Evolutionary conservation across 2,888 invertebrate genomes (phyloP), one percentile per base, ranked within the genome.

Genomic region (Pristionchus arcanus): DNA sequence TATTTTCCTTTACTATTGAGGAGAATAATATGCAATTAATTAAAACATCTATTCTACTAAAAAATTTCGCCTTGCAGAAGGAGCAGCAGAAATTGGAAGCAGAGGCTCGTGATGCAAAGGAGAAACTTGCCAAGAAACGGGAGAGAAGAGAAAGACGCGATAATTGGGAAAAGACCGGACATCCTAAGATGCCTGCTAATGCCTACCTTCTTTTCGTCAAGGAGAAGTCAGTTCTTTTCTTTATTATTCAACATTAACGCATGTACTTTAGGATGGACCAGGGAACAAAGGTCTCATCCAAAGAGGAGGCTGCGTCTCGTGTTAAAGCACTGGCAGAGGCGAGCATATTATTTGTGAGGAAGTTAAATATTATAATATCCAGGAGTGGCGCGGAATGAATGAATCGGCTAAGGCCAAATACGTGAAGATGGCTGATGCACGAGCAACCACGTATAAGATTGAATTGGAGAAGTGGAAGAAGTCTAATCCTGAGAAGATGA

Each of bases 191-290:
- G 19, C 90, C 91, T 21, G 21, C 87, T 7, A 89, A 28, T 49
- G 88, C 74, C 28, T 84, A 81, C 28, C n/a, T 66, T n/a, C 87
- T 90, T 2, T 91, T 90, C 68, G 49, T 91, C 21, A 90, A 91
- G 86, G 88, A 91, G 37, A 86, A 90, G 77, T 88, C 0, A 28
- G 74, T 28, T n/a, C 19, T 42, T 87, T 53, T 34, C 66, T 86
- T 66, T 63, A 53, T 53, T 55, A 13, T 25, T 21, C 49, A n/a
- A 25, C 9, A 77, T 74, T 25, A 42, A 25, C 0, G 42, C 7
- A 49, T 49, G 9, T 9, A 13, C 3, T 49, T 49, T 16, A 66
- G 87, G 16, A 15, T 68, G 37, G 16, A 34, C 66, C 25, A n/a
- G 42, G 68, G 49, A 19, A 4, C 37, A 13, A 87, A 87, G 87